Conservation (phyloP, 1,140 invertebrate species). For the Penaeus indicus region DNA sequence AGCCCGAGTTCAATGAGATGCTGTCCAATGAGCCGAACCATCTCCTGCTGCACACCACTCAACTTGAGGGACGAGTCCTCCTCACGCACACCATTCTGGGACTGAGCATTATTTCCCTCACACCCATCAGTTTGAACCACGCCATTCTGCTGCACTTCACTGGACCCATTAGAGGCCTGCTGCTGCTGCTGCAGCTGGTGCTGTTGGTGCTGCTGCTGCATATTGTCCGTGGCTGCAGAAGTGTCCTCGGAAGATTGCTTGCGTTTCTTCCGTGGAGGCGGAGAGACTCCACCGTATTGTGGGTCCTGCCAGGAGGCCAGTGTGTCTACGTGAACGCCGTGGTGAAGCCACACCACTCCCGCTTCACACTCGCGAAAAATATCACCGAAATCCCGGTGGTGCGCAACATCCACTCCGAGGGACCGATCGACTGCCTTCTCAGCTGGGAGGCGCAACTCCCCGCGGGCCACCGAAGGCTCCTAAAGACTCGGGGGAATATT, state of each 20-base stretch:
- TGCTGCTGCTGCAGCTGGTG: constrained; percentile 62
- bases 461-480: neutral
- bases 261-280: constrained; percentile 74
- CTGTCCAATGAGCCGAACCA: constrained; percentile 74
- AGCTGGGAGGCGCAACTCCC: constrained; percentile 3
- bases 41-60: constrained; percentile 72
- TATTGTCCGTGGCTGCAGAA: constrained; percentile 4
- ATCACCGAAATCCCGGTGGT: constrained; percentile 43
- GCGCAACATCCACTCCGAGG: constrained; percentile 44
- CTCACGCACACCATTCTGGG: constrained; percentile 68
- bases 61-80: constrained; percentile 64
- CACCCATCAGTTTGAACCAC: constrained; percentile 43
- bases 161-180: constrained; percentile 67
- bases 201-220: neutral
- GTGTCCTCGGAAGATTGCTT: constrained; percentile 68
- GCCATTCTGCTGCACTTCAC: constrained; percentile 65
- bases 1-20: constrained; percentile 73
- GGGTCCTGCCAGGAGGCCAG: constrained; percentile 70
- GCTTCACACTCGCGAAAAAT: constrained; percentile 44
- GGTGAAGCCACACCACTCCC: constrained; percentile 63
- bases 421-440: constrained; percentile 42
- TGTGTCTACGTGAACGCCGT: constrained; percentile 66
- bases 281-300: constrained; percentile 74
- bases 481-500: neutral
- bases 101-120: constrained; percentile 47